Percentiles rank a stretch among this genome's conserved stretches.
phyloP scores from a whole-genome alignment of 2,113 vertebrate species.

The Vicugna pacos region DNA sequence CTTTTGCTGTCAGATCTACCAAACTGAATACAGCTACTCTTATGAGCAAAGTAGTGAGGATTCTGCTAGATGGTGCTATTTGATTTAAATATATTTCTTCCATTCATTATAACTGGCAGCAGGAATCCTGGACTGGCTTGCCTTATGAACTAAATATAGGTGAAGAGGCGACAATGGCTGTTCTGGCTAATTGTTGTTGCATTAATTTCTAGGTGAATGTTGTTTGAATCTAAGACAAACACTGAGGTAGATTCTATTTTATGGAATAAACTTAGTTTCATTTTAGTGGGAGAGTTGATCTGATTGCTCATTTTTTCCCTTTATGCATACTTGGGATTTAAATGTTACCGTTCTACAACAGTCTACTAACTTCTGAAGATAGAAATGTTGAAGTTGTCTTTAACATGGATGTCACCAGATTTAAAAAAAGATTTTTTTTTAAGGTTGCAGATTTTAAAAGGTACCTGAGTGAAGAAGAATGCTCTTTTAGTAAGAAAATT shows the following conservation, averaged over 20 bases:
- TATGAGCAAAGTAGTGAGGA: slow-evolving; percentile 78
- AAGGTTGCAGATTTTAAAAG: slow-evolving; percentile 16
- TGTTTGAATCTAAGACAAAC: slow-evolving; percentile 38
- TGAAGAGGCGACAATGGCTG: slow-evolving; percentile 40
- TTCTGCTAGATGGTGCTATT: slow-evolving; percentile 91
- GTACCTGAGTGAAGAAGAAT: slow-evolving; percentile 15
- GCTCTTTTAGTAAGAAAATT: slow-evolving; percentile 1
- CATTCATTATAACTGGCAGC: slow-evolving; percentile 72
- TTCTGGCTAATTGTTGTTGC: slow-evolving; percentile 32
- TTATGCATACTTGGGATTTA: slow-evolving; percentile 8
- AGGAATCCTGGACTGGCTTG: slow-evolving; percentile 72
- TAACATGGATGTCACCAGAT: slow-evolving; percentile 35
- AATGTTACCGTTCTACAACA: neutral
- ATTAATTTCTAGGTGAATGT: slow-evolving; percentile 19
- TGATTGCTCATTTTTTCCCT: neutral
- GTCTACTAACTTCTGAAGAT: neutral
- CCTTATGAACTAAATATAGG: slow-evolving; percentile 69
- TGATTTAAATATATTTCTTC: slow-evolving; percentile 84
- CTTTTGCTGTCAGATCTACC: slow-evolving; percentile 54
- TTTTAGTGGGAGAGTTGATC: slow-evolving; percentile 49
- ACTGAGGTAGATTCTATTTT: neutral
- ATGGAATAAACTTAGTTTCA: slow-evolving; percentile 35
- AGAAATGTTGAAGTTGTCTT: slow-evolving; percentile 56
- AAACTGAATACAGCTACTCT: slow-evolving; percentile 73
- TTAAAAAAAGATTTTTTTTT: neutral